Conservation (phyloP, 1,140 invertebrate species). For the Drosophila sucinea region DNA sequence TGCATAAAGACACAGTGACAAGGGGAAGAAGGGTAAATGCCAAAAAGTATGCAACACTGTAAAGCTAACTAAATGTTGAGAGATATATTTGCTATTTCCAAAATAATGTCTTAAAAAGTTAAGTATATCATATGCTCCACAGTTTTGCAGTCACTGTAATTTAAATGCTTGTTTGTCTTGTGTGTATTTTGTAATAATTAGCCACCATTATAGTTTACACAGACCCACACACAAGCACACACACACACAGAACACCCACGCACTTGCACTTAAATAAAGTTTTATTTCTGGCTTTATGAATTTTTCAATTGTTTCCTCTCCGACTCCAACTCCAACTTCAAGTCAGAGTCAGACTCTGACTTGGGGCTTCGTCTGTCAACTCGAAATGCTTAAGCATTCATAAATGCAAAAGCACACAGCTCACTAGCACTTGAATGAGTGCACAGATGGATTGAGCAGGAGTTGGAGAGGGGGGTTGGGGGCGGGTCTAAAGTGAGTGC, state of each 20-base stretch:
- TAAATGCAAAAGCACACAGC: slow-evolving; percentile 72
- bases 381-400: slow-evolving; percentile 73
- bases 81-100: too few relatives aligned
- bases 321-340: slow-evolving; percentile 19
- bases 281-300: slow-evolving; percentile 59
- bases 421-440: slow-evolving; percentile 38
- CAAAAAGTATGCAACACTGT: slow-evolving; percentile 1
- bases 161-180: slow-evolving; percentile 11
- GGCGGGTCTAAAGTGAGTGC: neutral
- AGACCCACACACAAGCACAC: slow-evolving; percentile 4
- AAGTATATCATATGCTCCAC: neutral
- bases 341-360: slow-evolving; percentile 37
- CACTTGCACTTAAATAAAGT: slow-evolving; percentile 26
- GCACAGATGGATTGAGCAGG: slow-evolving; percentile 8
- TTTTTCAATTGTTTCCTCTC: slow-evolving; percentile 69
- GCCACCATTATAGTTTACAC: slow-evolving; percentile 57
- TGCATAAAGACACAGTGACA: slow-evolving; percentile 7
- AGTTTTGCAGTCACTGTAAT: slow-evolving; percentile 28
- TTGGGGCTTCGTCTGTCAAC: slow-evolving; percentile 36
- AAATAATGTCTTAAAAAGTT: too few relatives aligned
- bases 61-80: slow-evolving; percentile 17
- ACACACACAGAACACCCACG: neutral
- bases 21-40: neutral
- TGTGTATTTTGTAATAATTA: slow-evolving; percentile 66
- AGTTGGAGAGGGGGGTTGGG: neutral